These are phyloP conservation scores for Mechanitis messenoides DNA, from an alignment of 2,888 invertebrate species.

Conservation along the genomic window DNA sequence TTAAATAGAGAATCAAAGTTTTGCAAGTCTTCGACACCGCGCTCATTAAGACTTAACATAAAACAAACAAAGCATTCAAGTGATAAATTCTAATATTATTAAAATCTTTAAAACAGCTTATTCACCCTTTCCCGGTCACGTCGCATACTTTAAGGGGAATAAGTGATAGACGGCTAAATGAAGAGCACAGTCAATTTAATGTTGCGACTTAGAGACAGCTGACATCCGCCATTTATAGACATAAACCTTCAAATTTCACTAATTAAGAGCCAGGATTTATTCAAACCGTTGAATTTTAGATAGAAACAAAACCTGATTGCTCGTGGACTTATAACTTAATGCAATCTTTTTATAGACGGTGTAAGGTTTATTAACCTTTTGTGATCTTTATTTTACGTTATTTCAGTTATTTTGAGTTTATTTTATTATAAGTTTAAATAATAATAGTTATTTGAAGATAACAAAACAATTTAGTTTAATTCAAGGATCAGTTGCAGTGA, in stretches of 20 bases:
- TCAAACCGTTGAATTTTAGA: slow-evolving; percentile 71
- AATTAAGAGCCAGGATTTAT: slow-evolving; percentile 69
- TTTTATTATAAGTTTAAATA: too few relatives aligned
- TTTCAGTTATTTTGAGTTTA: too few relatives aligned
- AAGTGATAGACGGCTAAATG: slow-evolving; percentile 23
- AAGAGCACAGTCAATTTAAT: slow-evolving; percentile 23
- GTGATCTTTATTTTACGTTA: neutral
- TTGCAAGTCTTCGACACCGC: too few relatives aligned
- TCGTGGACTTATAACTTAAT: slow-evolving; percentile 75
- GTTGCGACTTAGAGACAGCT: slow-evolving; percentile 41
- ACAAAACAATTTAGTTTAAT: too few relatives aligned
- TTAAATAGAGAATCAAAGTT: too few relatives aligned
- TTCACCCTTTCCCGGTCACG: slow-evolving; percentile 17
- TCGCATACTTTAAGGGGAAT: slow-evolving; percentile 12
- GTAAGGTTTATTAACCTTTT: slow-evolving; percentile 16
- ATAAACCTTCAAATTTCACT: slow-evolving; percentile 67
- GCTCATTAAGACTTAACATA: slow-evolving; percentile 2
- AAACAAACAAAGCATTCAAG: slow-evolving; percentile 3
- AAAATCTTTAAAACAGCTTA: slow-evolving; percentile 11
- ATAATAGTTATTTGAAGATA: too few relatives aligned
- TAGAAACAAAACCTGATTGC: slow-evolving; percentile 75
- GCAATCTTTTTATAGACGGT: slow-evolving; percentile 64
- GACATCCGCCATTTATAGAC: slow-evolving; percentile 54
- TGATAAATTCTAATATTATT: slow-evolving; percentile 14
- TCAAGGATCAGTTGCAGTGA: too few relatives aligned